Evolutionary conservation across 2,888 invertebrate species (phyloP).

Genomic region (Oscheius onirici): DNA sequence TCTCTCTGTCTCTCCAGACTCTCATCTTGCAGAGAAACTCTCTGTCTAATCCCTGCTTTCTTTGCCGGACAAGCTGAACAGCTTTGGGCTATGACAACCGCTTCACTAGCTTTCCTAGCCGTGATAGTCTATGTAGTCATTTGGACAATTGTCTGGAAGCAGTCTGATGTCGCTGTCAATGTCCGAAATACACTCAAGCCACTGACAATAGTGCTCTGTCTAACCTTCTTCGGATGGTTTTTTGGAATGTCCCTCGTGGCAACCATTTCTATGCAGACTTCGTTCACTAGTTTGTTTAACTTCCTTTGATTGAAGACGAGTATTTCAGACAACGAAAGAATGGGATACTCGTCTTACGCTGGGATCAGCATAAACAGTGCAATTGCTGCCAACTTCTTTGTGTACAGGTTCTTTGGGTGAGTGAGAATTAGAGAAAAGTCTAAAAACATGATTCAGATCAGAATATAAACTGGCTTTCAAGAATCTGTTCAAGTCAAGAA

Average conservation of each 20-base stretch:
- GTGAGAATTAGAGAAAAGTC: background rate
- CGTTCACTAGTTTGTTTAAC: background rate
- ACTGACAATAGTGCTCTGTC: background rate
- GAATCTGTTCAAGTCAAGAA: no score
- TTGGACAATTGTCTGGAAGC: background rate
- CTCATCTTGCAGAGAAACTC: background rate
- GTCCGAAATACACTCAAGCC: background rate
- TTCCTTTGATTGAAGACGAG: background rate
- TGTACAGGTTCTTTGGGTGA: constrained; percentile 8
- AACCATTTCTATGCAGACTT: background rate
- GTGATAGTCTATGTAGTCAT: background rate
- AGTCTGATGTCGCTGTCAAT: background rate
- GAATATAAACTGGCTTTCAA: no score
- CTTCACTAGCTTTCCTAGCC: background rate
- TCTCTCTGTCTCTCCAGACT: no score
- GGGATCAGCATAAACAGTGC: constrained; percentile 1
- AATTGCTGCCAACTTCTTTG: constrained; percentile 4
- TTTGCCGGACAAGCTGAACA: constrained; percentile 2
- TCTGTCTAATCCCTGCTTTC: background rate
- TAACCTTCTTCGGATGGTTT: constrained; percentile 12
- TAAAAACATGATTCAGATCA: no score
- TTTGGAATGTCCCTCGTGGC: background rate
- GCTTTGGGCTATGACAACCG: background rate
- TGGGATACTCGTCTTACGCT: background rate
- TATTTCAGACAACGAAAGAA: constrained; percentile 2